Percentiles rank a stretch among this genome's conserved stretches.
Conservation (phyloP, 2,797 vertebrate genomes). For the Cyprinella venusta region DNA sequence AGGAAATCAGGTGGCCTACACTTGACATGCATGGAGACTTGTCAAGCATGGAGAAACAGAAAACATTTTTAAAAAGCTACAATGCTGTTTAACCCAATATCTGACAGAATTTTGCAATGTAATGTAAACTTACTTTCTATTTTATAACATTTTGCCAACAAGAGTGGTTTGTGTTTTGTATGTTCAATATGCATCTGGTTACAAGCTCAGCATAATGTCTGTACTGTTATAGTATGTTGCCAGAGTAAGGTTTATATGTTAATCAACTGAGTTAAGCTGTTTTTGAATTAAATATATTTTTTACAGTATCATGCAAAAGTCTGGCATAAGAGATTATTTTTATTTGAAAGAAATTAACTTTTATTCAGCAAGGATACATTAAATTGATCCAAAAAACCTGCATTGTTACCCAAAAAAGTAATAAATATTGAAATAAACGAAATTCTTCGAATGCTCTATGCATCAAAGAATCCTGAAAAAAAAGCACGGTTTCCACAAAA, state of each 20-base stretch:
- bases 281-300: neutral
- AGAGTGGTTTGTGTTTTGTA: neutral
- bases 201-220: neutral
- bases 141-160: neutral
- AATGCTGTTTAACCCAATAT: constrained; percentile 6
- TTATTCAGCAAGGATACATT: neutral
- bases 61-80: neutral
- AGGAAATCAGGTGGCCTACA: constrained; percentile 59
- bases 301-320: too few relatives aligned
- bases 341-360: neutral
- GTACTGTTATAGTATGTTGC: neutral
- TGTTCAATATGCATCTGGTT: constrained; percentile 12
- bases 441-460: neutral
- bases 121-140: neutral
- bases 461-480: neutral
- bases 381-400: neutral
- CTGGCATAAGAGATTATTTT: neutral
- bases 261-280: neutral
- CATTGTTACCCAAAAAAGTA: neutral
- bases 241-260: neutral
- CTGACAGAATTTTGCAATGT: neutral
- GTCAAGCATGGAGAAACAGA: constrained; percentile 23
- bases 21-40: constrained; percentile 48
- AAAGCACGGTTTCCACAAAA: too few relatives aligned
- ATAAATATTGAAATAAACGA: neutral